Evolutionary conservation across 1,140 invertebrate species (phyloP).

Genomic region (Cephus cinctus): DNA sequence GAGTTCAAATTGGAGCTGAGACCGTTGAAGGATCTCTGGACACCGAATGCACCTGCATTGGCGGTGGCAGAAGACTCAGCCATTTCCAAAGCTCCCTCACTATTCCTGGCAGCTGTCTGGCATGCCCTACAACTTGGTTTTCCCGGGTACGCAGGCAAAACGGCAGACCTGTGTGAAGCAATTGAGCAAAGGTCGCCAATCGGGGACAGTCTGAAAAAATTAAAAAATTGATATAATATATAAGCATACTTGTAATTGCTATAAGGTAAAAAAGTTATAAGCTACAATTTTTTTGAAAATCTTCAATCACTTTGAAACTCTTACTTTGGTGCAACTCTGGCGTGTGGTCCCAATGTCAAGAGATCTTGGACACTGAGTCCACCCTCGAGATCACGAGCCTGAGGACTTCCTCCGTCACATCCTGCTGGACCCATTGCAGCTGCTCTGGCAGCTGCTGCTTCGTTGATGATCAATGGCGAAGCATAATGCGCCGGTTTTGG

Average conservation of each 20-base stretch:
- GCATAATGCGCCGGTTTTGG: conserved; percentile 14
- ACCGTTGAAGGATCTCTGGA: neutral
- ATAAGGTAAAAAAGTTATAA: neutral
- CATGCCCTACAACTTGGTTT: neutral
- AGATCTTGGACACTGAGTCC: neutral
- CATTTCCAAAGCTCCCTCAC: neutral
- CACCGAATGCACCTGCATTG: neutral
- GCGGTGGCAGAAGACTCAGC: no score
- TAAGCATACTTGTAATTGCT: neutral
- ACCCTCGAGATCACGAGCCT: neutral
- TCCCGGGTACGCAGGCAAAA: neutral
- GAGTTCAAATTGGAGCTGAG: neutral
- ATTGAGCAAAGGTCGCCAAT: neutral
- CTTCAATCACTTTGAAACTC: no score
- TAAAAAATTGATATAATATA: neutral
- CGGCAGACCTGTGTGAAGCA: neutral
- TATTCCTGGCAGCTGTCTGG: neutral
- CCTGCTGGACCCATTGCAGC: conserved; percentile 6
- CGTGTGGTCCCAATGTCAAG: neutral
- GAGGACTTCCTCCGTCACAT: neutral
- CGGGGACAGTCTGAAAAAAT: neutral
- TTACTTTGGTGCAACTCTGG: neutral
- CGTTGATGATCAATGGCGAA: conserved; percentile 20
- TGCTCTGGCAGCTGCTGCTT: conserved; percentile 3
- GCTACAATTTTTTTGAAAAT: neutral